phyloP scores from a whole-genome alignment of 2,797 vertebrate species.

The Falco novaeseelandiae region DNA sequence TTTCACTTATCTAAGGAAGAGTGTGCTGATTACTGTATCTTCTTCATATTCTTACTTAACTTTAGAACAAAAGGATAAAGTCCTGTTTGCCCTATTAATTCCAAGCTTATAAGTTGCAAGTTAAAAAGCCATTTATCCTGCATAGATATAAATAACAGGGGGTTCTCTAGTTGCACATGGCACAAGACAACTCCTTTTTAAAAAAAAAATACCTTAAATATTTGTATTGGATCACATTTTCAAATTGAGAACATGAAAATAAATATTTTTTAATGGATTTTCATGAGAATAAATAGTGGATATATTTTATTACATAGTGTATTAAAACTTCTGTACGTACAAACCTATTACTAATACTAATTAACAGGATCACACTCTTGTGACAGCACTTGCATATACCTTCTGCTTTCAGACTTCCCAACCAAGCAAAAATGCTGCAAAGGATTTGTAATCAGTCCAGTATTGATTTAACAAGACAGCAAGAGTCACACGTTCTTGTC shows the following conservation, averaged over 20 bases:
- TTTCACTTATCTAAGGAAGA: too few species aligned
- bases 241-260: background rate
- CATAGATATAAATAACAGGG: background rate
- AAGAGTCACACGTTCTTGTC: background rate
- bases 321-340: background rate
- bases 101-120: background rate
- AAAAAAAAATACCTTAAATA: background rate
- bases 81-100: background rate
- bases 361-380: background rate
- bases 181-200: background rate
- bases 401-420: background rate
- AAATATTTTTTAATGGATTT: background rate
- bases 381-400: background rate
- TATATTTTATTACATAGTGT: background rate
- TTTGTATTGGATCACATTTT: background rate
- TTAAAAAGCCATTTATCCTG: background rate
- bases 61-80: background rate
- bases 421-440: rapidly evolving
- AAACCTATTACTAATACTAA: background rate
- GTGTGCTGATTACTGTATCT: background rate
- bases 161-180: background rate
- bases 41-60: background rate
- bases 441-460: background rate
- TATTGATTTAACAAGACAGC: background rate
- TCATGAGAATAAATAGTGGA: background rate